Evolutionary conservation across 2,888 invertebrate genomes (phyloP).

Genomic region (Magallana nippona): DNA sequence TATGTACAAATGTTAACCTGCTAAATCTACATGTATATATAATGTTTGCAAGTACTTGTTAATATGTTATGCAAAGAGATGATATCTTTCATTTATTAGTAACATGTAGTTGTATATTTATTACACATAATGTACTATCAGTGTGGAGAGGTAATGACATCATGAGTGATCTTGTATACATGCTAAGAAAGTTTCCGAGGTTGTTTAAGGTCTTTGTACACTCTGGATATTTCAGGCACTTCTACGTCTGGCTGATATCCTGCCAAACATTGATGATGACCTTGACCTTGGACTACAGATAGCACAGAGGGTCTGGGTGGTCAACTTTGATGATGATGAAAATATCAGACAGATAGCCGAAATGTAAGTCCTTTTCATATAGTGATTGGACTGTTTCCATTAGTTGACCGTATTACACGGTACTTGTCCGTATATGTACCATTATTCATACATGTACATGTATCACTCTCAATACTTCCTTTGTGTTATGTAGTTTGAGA

Average conservation of each 20-base stretch:
- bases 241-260: slow-evolving; percentile 83
- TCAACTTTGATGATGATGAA: slow-evolving; percentile 88
- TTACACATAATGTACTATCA: not conserved
- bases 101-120: too few relatives aligned
- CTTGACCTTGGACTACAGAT: slow-evolving; percentile 83
- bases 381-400: not conserved
- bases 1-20: too few relatives aligned
- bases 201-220: not conserved
- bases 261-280: slow-evolving; percentile 82
- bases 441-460: not conserved
- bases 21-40: too few relatives aligned
- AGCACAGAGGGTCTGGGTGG: slow-evolving; percentile 88
- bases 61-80: too few relatives aligned
- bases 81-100: too few relatives aligned
- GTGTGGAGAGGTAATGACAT: not conserved
- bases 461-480: not conserved
- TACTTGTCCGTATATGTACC: not conserved
- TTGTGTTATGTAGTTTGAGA: slow-evolving; percentile 67
- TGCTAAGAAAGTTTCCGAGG: not conserved
- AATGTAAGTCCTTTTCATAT: slow-evolving; percentile 62
- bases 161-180: not conserved
- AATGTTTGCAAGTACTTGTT: too few relatives aligned
- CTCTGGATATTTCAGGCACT: slow-evolving; percentile 81
- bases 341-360: slow-evolving; percentile 84
- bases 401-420: not conserved